These are phyloP conservation scores for Cliona cf. orientalis DNA, from an alignment of 37 sponge, comb jelly and placozoan genomes.

Conservation along the genomic window DNA sequence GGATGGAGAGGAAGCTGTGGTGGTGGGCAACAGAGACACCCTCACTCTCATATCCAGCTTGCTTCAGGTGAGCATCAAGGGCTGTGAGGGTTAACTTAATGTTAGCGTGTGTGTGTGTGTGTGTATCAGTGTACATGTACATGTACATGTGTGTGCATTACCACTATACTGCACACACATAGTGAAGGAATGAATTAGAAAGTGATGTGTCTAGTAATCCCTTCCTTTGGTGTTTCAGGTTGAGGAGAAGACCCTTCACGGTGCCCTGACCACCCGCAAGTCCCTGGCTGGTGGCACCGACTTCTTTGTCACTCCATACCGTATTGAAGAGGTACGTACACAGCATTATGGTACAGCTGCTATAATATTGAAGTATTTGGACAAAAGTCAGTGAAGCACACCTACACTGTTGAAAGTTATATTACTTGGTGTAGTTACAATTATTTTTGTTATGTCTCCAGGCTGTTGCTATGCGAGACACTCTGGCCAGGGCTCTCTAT, in stretches of 20 bases:
- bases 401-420: background rate
- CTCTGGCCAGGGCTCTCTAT: conserved; percentile 96
- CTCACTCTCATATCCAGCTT: conserved; percentile 45
- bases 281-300: conserved; percentile 73
- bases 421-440: background rate
- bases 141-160: background rate
- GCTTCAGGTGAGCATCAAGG: conserved; percentile 25
- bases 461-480: conserved; percentile 86
- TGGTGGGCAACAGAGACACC: conserved; percentile 27
- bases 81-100: too few relatives aligned
- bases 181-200: background rate
- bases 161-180: background rate
- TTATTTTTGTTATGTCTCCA: conserved; percentile 19
- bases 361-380: background rate
- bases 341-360: too few relatives aligned
- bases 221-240: conserved; percentile 34
- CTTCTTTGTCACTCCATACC: conserved; percentile 67
- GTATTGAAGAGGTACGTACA: conserved; percentile 59
- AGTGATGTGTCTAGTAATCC: background rate
- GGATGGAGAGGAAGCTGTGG: conserved; percentile 21
- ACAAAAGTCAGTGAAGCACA: background rate
- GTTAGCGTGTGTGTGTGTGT: background rate
- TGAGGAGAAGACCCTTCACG: conserved; percentile 49
- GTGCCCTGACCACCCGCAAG: conserved; percentile 69
- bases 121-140: background rate